Evolutionary conservation across 2,888 invertebrate species (phyloP), one percentile per base, ranked within the genome.

Genomic region (Carabus problematicus): DNA sequence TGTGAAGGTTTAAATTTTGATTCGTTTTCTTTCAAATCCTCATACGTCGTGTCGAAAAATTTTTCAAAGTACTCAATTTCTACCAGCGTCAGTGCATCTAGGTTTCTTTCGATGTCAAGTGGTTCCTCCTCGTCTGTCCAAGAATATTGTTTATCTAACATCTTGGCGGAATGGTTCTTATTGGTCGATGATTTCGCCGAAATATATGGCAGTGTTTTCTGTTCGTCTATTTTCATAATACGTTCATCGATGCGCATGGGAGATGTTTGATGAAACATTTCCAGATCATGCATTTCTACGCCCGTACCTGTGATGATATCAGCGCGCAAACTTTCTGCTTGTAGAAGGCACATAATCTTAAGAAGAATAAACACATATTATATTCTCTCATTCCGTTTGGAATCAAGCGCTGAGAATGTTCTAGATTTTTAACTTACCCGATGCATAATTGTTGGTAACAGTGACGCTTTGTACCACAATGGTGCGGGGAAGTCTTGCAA

Each of bases 371-470:
- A 29, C 29, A 29, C 29, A 29, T 6, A 29, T n/a, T n/a, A n/a
- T n/a, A n/a, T n/a, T n/a, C n/a, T n/a, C n/a, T n/a, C n/a, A n/a
- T n/a, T n/a, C n/a, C n/a, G n/a, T n/a, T n/a, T n/a, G n/a, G n/a
- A n/a, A n/a, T n/a, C n/a, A n/a, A n/a, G n/a, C n/a, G n/a, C n/a
- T n/a, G n/a, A n/a, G n/a, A n/a, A n/a, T n/a, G n/a, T n/a, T n/a
- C n/a, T n/a, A n/a, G n/a, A n/a, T n/a, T n/a, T n/a, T n/a, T n/a
- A n/a, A n/a, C 69, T 61, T 69, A 89, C 82, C 78, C 98, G 88
- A 77, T 95, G 93, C 40, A 98, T 77, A 69, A 97, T 87, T 16
- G 93, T 91, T 0, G 98, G 98, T 67, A 99, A 78, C 64, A 92
- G 86, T 1, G 89, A 87, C 0, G 93, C 91, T 81, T 97, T 95